Evolutionary conservation across 2,888 invertebrate genomes (phyloP), one percentile per base, ranked within the genome.

Genomic region (Phaonia tiefii): DNA sequence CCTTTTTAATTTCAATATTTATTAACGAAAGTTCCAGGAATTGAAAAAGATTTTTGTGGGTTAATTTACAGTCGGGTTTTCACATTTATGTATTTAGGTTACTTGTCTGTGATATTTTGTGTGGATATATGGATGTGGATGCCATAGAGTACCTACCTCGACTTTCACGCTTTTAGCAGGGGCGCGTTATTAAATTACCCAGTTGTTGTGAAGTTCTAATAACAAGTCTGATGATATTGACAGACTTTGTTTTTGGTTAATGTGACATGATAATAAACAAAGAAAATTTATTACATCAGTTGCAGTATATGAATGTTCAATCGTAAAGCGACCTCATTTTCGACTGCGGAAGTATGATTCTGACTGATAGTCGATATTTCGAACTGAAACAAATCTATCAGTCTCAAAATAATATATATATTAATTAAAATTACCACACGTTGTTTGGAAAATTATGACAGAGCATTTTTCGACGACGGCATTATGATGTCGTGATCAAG

Each of bases 111-210:
- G 22, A 13, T 39, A 17, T 54, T 42, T 22, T 20, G 39, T 10
- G 58, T 65, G 31, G 31, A 5, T 44, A 51, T 5, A 15, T 17
- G 22, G 22, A 46, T 67, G 11, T n/a, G 1, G 37, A 54, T 13
- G 10, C 17, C n/a, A n/a, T n/a, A 51, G 60, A 69, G 26, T 46
- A 58, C n/a, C n/a, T 73, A 60, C 54, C 63, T 77, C 82, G 79
- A 82, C 82, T 82, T 82, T 82, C 26, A 79, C 82, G 67, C 82
- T 76, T 79, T 82, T 76, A 79, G 67, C 71, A 69, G 54, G 82
- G 82, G 79, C 79, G 65, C 72, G 79, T 65, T 60, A 46, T 75
- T 73, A 56, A 39, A 69, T 13, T 25, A 69, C 37, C 13, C n/a
- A n/a, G n/a, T 46, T 60, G 25, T 63, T 69, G 31, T 63, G n/a